phyloP scores from a whole-genome alignment of 1,140 invertebrate genomes.

The Pantala flavescens region DNA sequence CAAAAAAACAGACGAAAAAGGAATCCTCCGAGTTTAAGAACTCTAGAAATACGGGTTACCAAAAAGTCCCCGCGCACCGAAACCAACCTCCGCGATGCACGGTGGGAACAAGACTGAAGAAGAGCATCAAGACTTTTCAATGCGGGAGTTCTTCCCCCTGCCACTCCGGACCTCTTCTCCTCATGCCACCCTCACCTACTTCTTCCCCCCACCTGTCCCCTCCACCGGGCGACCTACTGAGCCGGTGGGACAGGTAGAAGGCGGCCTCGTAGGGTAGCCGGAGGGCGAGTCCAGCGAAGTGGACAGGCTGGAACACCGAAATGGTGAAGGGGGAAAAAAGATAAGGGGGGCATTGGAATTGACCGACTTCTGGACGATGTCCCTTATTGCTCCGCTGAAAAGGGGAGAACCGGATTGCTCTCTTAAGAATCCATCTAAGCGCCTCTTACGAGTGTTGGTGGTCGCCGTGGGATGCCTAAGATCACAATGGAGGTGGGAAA shows the following conservation, averaged over 20 bases:
- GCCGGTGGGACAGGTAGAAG: background rate
- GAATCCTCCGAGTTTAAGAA: background rate
- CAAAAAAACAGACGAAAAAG: background rate
- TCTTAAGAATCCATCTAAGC: no score
- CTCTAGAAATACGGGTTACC: background rate
- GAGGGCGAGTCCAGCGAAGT: background rate
- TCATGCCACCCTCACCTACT: background rate
- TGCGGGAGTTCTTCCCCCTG: background rate
- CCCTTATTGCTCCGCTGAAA: background rate
- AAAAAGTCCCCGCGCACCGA: slow-evolving; percentile 6
- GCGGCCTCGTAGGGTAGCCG: background rate
- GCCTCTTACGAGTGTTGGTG: no score
- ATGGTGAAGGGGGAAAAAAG: background rate
- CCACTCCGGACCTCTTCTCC: background rate
- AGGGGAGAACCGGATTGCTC: no score
- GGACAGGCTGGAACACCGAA: background rate
- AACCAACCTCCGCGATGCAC: background rate
- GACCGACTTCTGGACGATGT: background rate
- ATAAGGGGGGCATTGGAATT: background rate
- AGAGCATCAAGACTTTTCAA: slow-evolving; percentile 5
- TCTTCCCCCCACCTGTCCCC: background rate
- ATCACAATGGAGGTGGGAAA: no score
- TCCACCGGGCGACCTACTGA: background rate
- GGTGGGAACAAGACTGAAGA: background rate
- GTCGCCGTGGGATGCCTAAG: no score